These are phyloP conservation scores for Centropyge bicolor DNA, from an alignment of 2,797 vertebrate genomes.

Conservation along the genomic window DNA sequence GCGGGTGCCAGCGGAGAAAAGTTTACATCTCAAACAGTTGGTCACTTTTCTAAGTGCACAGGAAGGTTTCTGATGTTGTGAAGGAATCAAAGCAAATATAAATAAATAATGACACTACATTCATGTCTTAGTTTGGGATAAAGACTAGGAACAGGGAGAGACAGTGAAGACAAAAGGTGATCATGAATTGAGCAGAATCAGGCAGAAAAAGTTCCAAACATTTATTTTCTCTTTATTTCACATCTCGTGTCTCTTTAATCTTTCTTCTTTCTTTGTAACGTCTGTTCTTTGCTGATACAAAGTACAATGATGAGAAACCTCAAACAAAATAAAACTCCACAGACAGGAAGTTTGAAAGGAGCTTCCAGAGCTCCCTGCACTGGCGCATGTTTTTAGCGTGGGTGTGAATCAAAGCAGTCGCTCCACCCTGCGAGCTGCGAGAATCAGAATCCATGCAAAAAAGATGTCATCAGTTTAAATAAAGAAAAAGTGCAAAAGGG, in stretches of 20 bases:
- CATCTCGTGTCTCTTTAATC: neutral
- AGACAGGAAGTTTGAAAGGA: neutral
- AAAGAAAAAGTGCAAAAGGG: too few species aligned
- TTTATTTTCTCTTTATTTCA: neutral
- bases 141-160: too few species aligned
- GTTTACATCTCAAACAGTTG: neutral
- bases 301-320: neutral
- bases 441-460: neutral
- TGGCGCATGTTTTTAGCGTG: neutral
- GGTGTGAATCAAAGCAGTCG: constrained; percentile 1
- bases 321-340: neutral
- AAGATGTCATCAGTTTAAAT: neutral
- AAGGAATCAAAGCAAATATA: too few species aligned
- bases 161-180: too few species aligned
- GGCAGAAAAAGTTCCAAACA: neutral
- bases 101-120: too few species aligned
- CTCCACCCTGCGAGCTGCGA: constrained; percentile 8
- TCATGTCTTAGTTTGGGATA: too few species aligned
- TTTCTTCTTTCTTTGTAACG: neutral
- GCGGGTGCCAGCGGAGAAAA: neutral
- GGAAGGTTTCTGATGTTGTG: too few species aligned
- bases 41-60: too few species aligned
- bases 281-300: neutral
- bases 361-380: neutral
- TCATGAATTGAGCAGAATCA: neutral